These are phyloP conservation scores for Brachyhypopomus gauderio DNA, from an alignment of 2,113 vertebrate species.

Conservation along the genomic window DNA sequence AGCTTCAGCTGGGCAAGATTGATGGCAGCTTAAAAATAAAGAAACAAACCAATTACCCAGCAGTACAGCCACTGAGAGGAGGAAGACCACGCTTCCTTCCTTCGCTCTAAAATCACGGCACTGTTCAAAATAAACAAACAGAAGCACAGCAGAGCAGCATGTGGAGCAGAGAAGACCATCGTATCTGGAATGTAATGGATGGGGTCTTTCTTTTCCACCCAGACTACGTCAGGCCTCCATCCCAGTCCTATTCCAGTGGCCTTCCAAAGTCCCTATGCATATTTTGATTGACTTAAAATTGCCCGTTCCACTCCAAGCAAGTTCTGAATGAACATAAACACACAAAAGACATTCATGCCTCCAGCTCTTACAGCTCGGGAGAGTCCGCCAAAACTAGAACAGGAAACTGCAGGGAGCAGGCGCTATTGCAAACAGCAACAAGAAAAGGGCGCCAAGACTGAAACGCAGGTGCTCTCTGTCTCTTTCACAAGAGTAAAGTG, in stretches of 20 bases:
- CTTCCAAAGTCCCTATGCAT: too few species aligned
- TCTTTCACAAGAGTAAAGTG: neutral
- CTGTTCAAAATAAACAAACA: neutral
- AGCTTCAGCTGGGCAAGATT: slow-evolving; percentile 88
- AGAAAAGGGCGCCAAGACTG: neutral
- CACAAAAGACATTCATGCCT: neutral
- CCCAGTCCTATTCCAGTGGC: too few species aligned
- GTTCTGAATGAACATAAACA: neutral
- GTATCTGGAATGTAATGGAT: too few species aligned
- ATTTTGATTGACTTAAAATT: too few species aligned
- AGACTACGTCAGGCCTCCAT: too few species aligned
- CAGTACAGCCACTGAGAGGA: neutral
- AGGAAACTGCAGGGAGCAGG: slow-evolving; percentile 2
- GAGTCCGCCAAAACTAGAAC: too few species aligned
- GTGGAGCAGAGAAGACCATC: too few species aligned
- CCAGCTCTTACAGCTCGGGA: too few species aligned
- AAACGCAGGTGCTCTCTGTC: neutral
- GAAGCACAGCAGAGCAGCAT: neutral
- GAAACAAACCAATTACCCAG: slow-evolving; percentile 16
- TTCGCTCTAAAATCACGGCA: slow-evolving; percentile 3
- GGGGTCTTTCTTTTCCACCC: too few species aligned
- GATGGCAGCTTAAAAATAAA: slow-evolving; percentile 77
- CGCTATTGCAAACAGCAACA: neutral
- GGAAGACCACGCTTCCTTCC: neutral
- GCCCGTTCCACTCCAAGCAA: too few species aligned